A percentile compares a stretch with the other conserved stretches of the same genome.
phyloP scores from a whole-genome alignment of 2,888 invertebrate species.

The Cancer borealis region DNA sequence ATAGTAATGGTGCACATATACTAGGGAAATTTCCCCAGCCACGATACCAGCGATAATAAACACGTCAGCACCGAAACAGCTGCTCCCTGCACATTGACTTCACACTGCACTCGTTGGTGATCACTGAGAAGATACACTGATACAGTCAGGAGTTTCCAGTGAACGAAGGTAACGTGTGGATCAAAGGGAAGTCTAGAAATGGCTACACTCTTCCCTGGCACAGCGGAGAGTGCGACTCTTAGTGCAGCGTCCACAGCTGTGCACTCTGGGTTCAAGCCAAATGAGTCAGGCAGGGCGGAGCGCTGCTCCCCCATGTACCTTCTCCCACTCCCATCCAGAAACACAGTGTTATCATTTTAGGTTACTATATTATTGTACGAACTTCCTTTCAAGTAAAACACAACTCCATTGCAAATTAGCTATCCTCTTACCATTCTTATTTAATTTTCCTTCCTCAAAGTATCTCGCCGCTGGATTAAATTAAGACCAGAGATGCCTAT shows the following conservation, averaged over 20 bases:
- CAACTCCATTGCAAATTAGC: neutral
- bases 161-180: neutral
- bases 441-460: no score
- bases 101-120: neutral
- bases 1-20: neutral
- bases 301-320: neutral
- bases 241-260: neutral
- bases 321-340: neutral
- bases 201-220: neutral
- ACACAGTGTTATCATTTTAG: neutral
- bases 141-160: neutral
- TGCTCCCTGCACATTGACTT: neutral
- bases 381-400: neutral
- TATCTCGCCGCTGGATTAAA: no score
- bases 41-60: conserved; percentile 18
- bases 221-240: neutral
- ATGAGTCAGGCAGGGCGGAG: neutral
- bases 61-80: neutral
- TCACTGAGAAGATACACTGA: conserved; percentile 9
- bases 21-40: conserved; percentile 15
- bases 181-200: neutral
- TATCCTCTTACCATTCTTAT: no score
- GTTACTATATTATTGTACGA: neutral
- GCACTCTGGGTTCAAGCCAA: neutral
- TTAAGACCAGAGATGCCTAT: no score